phyloP scores from a whole-genome alignment of 92 coral and sea anemone species.

The Virgularia gustaviana region DNA sequence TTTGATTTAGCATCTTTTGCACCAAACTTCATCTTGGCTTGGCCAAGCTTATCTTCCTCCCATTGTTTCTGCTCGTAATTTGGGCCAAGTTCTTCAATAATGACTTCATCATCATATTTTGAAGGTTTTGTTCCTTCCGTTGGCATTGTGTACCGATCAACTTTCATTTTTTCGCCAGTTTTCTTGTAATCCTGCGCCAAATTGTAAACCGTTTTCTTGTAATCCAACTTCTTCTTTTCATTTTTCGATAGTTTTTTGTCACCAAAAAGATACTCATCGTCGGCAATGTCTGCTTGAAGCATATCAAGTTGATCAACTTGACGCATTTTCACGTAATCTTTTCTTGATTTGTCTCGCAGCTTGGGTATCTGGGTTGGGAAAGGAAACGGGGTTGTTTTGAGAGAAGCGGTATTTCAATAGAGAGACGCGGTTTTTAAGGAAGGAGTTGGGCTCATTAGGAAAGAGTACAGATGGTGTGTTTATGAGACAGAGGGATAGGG shows the following conservation, averaged over 20 bases:
- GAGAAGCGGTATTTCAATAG: constrained; percentile 1
- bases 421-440: constrained; percentile 21
- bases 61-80: constrained; percentile 96
- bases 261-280: constrained; percentile 89
- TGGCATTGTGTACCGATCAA: constrained; percentile 67
- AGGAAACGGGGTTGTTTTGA: neutral
- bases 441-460: too few species aligned
- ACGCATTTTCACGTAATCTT: constrained; percentile 90
- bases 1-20: constrained; percentile 95
- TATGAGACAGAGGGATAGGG: too few species aligned
- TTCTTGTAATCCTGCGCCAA: constrained; percentile 78
- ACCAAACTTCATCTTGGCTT: constrained; percentile 97
- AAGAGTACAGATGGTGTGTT: too few species aligned
- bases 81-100: constrained; percentile 86
- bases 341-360: constrained; percentile 80
- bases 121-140: constrained; percentile 85
- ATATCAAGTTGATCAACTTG: constrained; percentile 85
- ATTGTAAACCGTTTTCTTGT: constrained; percentile 76
- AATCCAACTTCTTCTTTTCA: constrained; percentile 73
- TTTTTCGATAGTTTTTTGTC: constrained; percentile 57
- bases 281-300: constrained; percentile 82
- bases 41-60: constrained; percentile 95
- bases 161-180: constrained; percentile 81
- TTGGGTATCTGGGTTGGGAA: constrained; percentile 65
- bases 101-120: constrained; percentile 78